Evolutionary conservation across 2,888 invertebrate species (phyloP).

Genomic region (Cantharis lateralis): DNA sequence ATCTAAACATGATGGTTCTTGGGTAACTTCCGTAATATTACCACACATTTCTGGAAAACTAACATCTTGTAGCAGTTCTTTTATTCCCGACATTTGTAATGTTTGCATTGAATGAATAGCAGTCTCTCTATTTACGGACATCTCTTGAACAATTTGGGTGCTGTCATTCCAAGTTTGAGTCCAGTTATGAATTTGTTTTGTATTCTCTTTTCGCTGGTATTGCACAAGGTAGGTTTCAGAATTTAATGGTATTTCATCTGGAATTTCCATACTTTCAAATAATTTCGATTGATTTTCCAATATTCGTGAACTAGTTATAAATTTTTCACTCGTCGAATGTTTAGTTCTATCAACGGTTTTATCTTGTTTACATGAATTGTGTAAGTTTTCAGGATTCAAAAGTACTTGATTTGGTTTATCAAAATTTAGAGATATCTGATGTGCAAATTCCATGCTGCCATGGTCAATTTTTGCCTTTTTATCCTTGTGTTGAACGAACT

Average conservation of each 20-base stretch:
- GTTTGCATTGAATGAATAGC: background rate
- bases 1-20: background rate
- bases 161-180: background rate
- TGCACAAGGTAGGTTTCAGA: background rate
- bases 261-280: slow-evolving; percentile 1
- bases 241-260: background rate
- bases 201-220: background rate
- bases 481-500: too few relatives aligned
- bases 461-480: too few relatives aligned
- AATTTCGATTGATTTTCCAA: background rate
- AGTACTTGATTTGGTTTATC: background rate
- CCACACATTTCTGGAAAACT: background rate
- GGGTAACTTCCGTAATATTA: background rate
- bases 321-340: background rate
- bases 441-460: too few relatives aligned
- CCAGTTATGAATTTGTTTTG: background rate
- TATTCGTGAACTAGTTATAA: background rate
- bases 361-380: background rate
- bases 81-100: background rate
- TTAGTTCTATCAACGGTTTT: background rate
- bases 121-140: background rate
- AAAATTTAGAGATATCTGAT: background rate
- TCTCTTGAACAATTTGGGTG: background rate
- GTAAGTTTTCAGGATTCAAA: background rate
- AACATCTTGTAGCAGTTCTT: background rate